Percentiles rank a stretch among this genome's conserved stretches.
Conservation (phyloP, 2,797 vertebrate species). For the Serranus cabrilla region DNA sequence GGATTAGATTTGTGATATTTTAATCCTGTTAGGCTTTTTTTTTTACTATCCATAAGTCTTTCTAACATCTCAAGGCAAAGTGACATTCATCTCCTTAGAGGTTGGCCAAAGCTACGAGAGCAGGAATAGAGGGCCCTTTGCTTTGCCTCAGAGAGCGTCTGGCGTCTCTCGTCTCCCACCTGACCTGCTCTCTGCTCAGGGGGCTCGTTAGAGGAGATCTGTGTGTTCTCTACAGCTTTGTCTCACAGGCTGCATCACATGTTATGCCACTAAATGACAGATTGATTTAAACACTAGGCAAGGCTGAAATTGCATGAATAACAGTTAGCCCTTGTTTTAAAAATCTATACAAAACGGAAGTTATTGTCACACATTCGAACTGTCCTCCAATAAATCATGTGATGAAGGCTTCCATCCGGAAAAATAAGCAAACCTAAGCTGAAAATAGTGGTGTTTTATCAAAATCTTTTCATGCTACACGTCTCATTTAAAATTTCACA, state of each 20-base stretch:
- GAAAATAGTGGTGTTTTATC: too few species aligned
- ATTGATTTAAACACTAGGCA: neutral
- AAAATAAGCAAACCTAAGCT: too few species aligned
- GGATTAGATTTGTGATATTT: conserved; percentile 63
- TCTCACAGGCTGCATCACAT: conserved; percentile 26
- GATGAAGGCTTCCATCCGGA: too few species aligned
- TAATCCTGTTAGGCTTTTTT: conserved; percentile 57
- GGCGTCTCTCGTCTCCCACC: conserved; percentile 42
- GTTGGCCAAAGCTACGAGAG: conserved; percentile 33
- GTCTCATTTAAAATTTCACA: too few species aligned
- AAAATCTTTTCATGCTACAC: too few species aligned
- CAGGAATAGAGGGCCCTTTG: conserved; percentile 21
- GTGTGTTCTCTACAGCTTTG: conserved; percentile 27
- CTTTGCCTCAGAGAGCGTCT: conserved; percentile 43
- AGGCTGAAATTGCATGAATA: neutral
- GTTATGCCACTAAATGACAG: neutral
- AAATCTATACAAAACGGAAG: too few species aligned
- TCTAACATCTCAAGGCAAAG: conserved; percentile 29
- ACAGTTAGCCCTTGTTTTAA: neutral
- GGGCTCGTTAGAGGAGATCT: conserved; percentile 63
- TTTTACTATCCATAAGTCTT: conserved; percentile 25
- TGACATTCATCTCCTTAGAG: conserved; percentile 61
- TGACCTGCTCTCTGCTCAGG: conserved; percentile 48
- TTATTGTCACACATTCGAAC: too few species aligned
- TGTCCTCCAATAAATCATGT: too few species aligned